These are phyloP conservation scores for Mellivora capensis DNA, from an alignment of 2,113 vertebrate genomes.

Conservation along the genomic window DNA sequence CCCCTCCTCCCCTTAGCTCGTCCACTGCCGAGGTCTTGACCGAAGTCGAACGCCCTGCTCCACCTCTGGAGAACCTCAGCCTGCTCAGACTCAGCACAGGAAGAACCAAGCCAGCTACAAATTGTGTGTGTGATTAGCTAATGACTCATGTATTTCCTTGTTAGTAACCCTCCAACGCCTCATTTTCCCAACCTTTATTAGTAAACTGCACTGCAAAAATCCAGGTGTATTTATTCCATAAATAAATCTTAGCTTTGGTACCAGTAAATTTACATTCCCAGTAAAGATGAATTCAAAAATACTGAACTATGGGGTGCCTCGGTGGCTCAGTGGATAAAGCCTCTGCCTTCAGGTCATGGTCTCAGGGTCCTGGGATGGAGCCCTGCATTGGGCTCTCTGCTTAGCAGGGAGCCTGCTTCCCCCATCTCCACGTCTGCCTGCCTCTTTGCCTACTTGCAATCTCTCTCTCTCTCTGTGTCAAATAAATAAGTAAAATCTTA, in stretches of 20 bases:
- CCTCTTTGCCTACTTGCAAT: too few relatives aligned
- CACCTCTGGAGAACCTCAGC: background rate
- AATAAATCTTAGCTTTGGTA: background rate
- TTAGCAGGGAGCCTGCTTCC: too few relatives aligned
- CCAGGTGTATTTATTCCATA: background rate
- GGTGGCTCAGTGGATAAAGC: too few relatives aligned
- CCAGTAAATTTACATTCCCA: background rate
- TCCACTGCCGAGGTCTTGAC: background rate
- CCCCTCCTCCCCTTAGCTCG: background rate
- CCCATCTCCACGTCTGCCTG: accelerated
- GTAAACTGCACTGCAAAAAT: background rate
- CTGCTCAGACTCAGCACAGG: background rate
- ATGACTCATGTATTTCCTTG: background rate
- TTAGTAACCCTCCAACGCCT: background rate
- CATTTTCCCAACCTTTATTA: background rate
- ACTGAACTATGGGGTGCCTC: background rate
- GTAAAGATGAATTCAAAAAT: background rate
- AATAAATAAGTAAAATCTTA: too few relatives aligned
- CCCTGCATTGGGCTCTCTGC: too few relatives aligned
- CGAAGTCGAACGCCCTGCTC: background rate
- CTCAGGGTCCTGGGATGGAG: too few relatives aligned
- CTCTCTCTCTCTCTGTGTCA: too few relatives aligned
- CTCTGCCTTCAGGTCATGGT: too few relatives aligned
- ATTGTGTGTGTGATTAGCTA: background rate
- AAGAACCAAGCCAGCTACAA: background rate